Evolutionary conservation across 2,113 vertebrate genomes (phyloP), one percentile per base, ranked within the genome.

Genomic region (Laticauda colubrina): DNA sequence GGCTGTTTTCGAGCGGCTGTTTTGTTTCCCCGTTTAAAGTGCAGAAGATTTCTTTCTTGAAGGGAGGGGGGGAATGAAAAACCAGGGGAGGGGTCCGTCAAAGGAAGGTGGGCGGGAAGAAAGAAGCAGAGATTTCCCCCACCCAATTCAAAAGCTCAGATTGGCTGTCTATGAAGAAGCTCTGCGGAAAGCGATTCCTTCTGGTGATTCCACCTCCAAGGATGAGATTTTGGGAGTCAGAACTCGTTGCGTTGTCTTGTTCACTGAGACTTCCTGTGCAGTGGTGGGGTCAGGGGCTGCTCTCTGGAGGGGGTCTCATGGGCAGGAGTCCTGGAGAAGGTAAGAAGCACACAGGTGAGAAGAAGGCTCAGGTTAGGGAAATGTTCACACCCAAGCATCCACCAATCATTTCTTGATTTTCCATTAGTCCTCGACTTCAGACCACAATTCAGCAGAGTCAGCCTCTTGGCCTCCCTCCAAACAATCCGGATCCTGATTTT

Each of bases 21-120:
- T 45, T n/a, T 45, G 26, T 69, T 75, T 69, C 81, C 56, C 39
- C 90, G 51, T 89, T 96, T 97, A 96, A 97, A 97, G 97, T 96
- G 97, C 96, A 96, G 94, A 95, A 95, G 90, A 94, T 75, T 88
- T 69, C 12, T 18, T 55, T 43, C 23, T 14, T 4, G 3, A 51
- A 93, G 24, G 26, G 61, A 45, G 59, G 10, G 2, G 26, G 5
- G 93, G 51, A 14, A 20, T 21, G 2, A 87, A 59, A 81, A 86
- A 56, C 3, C 55, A 69, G n/a, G 15, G 1, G 87, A 64, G 81
- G 94, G 92, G 59, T 51, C 48, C 87, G 86, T 93, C 39, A 45
- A 94, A 61, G 64, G 93, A 95, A 96, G 45, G 20, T 69, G 69
- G 55, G 39, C 23, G 2, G 81, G 89, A 21, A 93, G 48, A 7